Evolutionary conservation across 1,140 invertebrate species (phyloP), one percentile per base, ranked within the genome.

Genomic region (Drosophila repletoides): DNA sequence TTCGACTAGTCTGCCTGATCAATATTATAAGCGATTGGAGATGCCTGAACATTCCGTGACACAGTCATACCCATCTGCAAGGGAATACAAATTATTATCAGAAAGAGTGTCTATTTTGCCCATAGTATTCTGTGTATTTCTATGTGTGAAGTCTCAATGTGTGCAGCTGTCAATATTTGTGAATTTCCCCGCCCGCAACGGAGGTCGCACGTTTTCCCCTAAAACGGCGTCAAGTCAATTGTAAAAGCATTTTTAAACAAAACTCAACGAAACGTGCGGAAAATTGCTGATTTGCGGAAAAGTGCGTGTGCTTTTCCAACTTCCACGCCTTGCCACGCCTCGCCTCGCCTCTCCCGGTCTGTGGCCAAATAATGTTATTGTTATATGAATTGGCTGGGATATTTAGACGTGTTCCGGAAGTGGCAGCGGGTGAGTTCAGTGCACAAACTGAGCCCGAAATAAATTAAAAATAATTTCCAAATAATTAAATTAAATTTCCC

Each of bases 201-300:
- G n/a, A n/a, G n/a, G n/a, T n/a, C n/a, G n/a, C n/a, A n/a, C n/a
- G n/a, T n/a, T 40, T 10, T 17, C 14, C 14, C 31, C 40, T 19
- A 15, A 49, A 56, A 17, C n/a, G 26, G 9, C 19, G 36, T 51
- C 53, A 51, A 73, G 68, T 76, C 80, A 86, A 80, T 80, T 86
- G 81, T 87, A 87, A 76, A 86, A 65, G 63, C 72, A 86, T 86
- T 76, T n/a, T 80, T 87, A 86, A 80, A 76, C 80, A 86, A 80
- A 86, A 86, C 76, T 69, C 80, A 86, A 51, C 65, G 76, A 76
- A 68, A 86, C 80, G 80, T 86, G 80, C 81, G 26, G 55, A 87
- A 86, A 86, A 86, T 87, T 64, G 46, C 41, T 76, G 68, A 87
- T 86, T 66, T 38, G 46, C 36, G 60, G 59, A 66, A 77, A 75